Conservation (phyloP, 2,797 vertebrate species). For the Sternotherus odoratus region DNA sequence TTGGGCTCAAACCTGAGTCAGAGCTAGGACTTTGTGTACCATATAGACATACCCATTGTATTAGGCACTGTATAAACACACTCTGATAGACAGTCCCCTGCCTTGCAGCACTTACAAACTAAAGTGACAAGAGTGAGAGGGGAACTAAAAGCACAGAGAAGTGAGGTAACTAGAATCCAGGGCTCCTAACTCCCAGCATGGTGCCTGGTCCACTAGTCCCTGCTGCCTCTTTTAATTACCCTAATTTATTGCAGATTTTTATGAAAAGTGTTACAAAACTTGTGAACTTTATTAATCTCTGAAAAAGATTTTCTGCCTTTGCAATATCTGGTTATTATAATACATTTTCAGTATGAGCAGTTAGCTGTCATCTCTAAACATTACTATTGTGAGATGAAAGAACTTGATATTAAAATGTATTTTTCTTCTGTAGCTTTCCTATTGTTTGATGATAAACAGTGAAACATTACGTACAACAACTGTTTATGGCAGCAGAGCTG, state of each 20-base stretch:
- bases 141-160: neutral
- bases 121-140: neutral
- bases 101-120: neutral
- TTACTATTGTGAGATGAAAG: neutral
- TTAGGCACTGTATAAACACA: neutral
- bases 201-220: neutral
- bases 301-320: neutral
- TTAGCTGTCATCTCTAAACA: neutral
- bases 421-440: conserved; percentile 80
- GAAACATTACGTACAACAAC: conserved; percentile 68
- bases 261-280: neutral
- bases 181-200: neutral
- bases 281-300: neutral
- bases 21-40: neutral
- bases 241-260: neutral
- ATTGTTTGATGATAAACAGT: conserved; percentile 63
- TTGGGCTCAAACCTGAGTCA: neutral
- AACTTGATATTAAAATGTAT: neutral
- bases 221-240: neutral
- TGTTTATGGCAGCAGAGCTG: conserved; percentile 74
- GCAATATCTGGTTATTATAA: neutral
- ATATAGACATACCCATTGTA: neutral
- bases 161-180: neutral
- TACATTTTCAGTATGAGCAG: neutral
- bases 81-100: neutral